Evolutionary conservation across 2,113 vertebrate genomes (phyloP).

Genomic region (Lates calcarifer): DNA sequence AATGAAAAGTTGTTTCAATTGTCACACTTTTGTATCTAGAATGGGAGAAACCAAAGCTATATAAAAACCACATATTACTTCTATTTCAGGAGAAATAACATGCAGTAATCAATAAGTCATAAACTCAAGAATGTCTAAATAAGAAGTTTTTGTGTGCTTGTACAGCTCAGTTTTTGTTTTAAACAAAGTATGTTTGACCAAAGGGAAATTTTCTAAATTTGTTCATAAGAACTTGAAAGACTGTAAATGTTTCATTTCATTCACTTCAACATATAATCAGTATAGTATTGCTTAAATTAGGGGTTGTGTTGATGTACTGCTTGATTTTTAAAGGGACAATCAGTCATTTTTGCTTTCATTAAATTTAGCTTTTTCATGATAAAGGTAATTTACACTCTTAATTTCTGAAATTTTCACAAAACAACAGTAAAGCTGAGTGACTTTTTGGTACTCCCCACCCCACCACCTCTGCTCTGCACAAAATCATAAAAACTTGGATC

Average conservation of each 20-base stretch:
- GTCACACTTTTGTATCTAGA: neutral
- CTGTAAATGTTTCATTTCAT: neutral
- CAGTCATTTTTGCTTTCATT: neutral
- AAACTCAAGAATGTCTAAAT: neutral
- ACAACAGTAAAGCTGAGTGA: conserved; percentile 9
- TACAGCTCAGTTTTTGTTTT: neutral
- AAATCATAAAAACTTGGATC: conserved; percentile 28
- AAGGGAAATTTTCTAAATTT: neutral
- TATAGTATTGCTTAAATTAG: neutral
- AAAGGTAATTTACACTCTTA: neutral
- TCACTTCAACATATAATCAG: conserved; percentile 2
- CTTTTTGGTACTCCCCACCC: conserved; percentile 1
- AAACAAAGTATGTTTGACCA: neutral
- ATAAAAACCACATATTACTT: neutral
- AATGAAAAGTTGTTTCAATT: neutral
- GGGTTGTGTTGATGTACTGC: neutral
- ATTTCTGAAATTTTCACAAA: neutral
- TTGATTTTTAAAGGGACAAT: conserved; percentile 1
- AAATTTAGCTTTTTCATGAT: neutral
- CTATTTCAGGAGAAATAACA: neutral
- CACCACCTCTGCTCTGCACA: neutral
- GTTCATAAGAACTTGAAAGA: neutral
- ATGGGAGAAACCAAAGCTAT: neutral
- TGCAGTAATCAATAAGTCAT: neutral
- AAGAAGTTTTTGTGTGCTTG: neutral